Evolutionary conservation across 2,888 invertebrate genomes (phyloP), one percentile per base, ranked within the genome.

Genomic region (Lissocephala sabroskyi): DNA sequence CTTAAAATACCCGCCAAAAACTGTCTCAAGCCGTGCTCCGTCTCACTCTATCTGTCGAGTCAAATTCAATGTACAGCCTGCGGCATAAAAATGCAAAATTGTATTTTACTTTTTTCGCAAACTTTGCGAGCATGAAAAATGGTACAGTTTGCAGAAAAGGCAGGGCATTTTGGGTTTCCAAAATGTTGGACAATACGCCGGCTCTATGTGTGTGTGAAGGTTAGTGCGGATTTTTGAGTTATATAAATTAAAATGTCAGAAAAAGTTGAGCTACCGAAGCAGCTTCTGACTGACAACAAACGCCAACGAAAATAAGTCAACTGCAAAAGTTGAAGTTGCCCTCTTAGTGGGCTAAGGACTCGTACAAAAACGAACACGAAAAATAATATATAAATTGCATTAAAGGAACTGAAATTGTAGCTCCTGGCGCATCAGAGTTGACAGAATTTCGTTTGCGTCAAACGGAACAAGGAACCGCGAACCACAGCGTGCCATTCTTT

Each of bases 221-320:
- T 35, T 35, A 6, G 16, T 14, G 10, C 17, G 9, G 16, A 74
- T 76, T 70, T 70, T 67, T 68, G 65, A 73, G 78, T 73, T 74
- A 66, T 73, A 73, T 77, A 73, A 73, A 73, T 73, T 73, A 78
- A 73, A 73, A 73, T 73, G 71, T 73, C 71, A 73, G 65, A 74
- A 73, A 73, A 73, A 73, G 66, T 73, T 73, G 77, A 73, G 65
- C 48, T 51, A 51, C 39, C 55, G 48, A 30, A 39, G 13, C 45
- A 45, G 39, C 39, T 30, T 36, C 41, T 46, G 68, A 68, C 74
- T 73, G 77, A 71, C 76, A 70, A 56, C 54, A 45, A 26, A 10
- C 7, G n/a, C 23, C 26, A 19, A 11, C 41, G 17, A 32, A 32
- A 41, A 17, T 19, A 50, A 60, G 48, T 59, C 55, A 63, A 47